Evolutionary conservation across 1,140 invertebrate genomes (phyloP).

Genomic region (Brachystomella parvula): DNA sequence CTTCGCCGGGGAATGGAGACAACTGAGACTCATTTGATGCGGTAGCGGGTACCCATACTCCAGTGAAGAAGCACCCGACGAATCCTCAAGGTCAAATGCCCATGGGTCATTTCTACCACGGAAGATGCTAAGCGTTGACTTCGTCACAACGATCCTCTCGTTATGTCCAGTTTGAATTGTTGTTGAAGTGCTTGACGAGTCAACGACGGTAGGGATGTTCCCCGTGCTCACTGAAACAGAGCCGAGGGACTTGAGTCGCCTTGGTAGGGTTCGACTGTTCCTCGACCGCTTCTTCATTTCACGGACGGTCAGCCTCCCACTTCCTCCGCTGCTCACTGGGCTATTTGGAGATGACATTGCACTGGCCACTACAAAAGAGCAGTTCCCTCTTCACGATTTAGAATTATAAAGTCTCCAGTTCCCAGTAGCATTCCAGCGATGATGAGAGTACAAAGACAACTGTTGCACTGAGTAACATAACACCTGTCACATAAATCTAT

Average conservation of each 20-base stretch:
- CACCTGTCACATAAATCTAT: too few species aligned
- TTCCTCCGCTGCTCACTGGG: background rate
- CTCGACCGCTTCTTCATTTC: constrained; percentile 36
- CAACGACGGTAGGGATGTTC: background rate
- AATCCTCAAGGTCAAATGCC: background rate
- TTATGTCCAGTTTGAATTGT: background rate
- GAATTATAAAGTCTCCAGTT: too few species aligned
- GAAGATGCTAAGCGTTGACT: constrained; percentile 3
- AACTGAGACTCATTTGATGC: background rate
- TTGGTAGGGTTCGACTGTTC: constrained; percentile 35
- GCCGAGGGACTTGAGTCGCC: constrained; percentile 28
- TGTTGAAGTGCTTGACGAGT: background rate
- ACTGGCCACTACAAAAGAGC: background rate
- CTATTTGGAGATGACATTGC: background rate
- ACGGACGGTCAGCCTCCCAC: constrained; percentile 31
- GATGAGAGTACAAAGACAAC: too few species aligned
- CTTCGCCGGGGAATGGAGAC: background rate
- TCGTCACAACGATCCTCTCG: background rate
- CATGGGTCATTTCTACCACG: background rate
- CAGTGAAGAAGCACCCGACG: background rate
- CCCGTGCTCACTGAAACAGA: background rate
- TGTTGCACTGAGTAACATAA: too few species aligned
- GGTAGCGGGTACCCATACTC: background rate
- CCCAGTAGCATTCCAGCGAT: too few species aligned
- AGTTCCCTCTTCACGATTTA: too few species aligned